Base-by-base conservation (phyloP, 1,140 invertebrate genomes). In the Bemisia tabaci region DNA sequence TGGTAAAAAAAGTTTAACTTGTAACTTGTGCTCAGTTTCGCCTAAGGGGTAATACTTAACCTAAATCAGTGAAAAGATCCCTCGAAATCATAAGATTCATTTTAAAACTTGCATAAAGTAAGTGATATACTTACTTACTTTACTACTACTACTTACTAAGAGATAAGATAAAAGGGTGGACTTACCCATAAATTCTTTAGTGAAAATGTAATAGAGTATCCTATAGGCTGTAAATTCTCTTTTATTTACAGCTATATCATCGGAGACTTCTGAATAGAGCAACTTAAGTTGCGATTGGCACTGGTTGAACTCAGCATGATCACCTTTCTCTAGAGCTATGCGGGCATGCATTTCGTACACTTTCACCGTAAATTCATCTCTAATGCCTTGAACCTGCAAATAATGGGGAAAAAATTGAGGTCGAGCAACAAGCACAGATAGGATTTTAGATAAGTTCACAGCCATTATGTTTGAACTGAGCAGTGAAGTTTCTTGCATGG, bases 251-350 rank as follows among this genome's bases (percentile, higher is more conserved):
- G 65, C 39, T 22, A 59, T 59, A 1, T 71, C 69, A 24, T 84
- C 84, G 65, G 86, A 87, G 26, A 88, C 76, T 74, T 91, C 88
- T 66, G 83, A 76, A 77, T 96, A 98, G 12, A 99, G 81, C 81
- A 93, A 89, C 82, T 92, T 92, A 26, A 99, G 79, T 79, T 98
- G 96, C 58, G 94, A 96, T 80, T 98, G 96, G 77, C 96, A 98
- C 76, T 98, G 96, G 82, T 98, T 98, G 75, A 98, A 98, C 77
- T 98, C 96, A 77, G 96, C 94, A 77, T 97, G 94, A 76, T 99
- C 96, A 60, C 92, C 91, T 78, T 94, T 96, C 77, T 98, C 95
- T 75, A 98, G 82, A 64, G 95, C 95, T 75, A 98, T 94, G 66
- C 94, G 82, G 12, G 94, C 96, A 82, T 99, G 96, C 1, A 94